Conservation (phyloP, 2,888 invertebrate genomes). For the Plusia festucae region DNA sequence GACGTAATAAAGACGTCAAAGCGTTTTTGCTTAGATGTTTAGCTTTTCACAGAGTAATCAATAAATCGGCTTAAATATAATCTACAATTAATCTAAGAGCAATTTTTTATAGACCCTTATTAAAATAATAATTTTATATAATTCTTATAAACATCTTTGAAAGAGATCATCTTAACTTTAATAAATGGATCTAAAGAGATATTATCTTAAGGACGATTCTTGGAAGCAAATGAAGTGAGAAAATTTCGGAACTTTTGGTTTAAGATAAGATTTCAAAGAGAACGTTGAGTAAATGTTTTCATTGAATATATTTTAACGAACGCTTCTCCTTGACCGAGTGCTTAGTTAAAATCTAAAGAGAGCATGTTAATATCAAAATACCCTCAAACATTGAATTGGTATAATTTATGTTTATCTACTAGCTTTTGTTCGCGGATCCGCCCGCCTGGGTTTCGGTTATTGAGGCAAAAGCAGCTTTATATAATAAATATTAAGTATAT, state of each 20-base stretch:
- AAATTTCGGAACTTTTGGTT: conserved; percentile 33
- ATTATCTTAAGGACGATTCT: conserved; percentile 33
- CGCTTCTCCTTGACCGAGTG: background rate
- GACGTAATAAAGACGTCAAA: too few relatives aligned
- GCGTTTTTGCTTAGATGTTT: background rate
- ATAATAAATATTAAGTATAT: too few relatives aligned
- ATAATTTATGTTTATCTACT: too few relatives aligned
- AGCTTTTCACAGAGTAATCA: background rate
- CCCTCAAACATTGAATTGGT: too few relatives aligned
- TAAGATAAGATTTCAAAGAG: conserved; percentile 31
- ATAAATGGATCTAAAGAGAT: conserved; percentile 32
- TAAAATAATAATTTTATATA: background rate
- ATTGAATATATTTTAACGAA: background rate
- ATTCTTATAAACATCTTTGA: conserved; percentile 2
- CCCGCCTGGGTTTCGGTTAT: too few relatives aligned
- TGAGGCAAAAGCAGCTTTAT: too few relatives aligned
- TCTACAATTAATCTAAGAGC: background rate
- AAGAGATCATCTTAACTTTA: conserved; percentile 13
- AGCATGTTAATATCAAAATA: background rate
- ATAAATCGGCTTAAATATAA: background rate
- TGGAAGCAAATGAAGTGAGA: conserved; percentile 42
- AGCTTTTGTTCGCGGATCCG: too few relatives aligned
- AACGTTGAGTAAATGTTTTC: conserved; percentile 17
- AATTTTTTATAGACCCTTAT: background rate
- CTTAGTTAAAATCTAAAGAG: background rate